Base-by-base conservation (phyloP, 1,140 invertebrate species). In the Drosophila cardini region DNA sequence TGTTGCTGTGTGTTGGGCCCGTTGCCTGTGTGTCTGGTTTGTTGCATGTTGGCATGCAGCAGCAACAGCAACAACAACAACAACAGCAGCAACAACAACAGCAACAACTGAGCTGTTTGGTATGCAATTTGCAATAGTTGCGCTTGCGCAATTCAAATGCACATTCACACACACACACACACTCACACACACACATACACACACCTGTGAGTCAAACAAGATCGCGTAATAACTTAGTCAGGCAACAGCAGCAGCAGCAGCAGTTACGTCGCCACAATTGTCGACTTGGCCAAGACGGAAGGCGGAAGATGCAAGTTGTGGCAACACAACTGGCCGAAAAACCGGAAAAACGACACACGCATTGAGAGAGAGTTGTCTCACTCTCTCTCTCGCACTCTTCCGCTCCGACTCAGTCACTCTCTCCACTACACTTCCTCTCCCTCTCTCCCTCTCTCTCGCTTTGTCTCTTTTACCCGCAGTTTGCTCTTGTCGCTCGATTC, bases 81-180 rank as follows among this genome's bases (percentile, higher is more conserved):
- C 50, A 43, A 34, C n/a, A n/a, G n/a, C n/a, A n/a, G n/a, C n/a
- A n/a, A n/a, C n/a, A n/a, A 36, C 34, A 36, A 30, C 45, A 38
- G 48, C 69, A 34, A 34, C 61, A 72, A 64, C 74, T 62, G 76
- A 67, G 65, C 78, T 75, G 65, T 71, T 81, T 78, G 82, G 83
- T 82, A 87, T 86, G 79, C 83, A 86, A 86, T 86, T 86, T 86
- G 83, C 83, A 86, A 86, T 87, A 86, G 83, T 83, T 86, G 83
- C 83, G 79, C 83, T 86, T 86, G 83, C 83, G 83, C 83, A 86
- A 86, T 86, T 87, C 83, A 86, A 87, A 86, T 87, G 83, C 78
- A 76, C 65, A 85, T 63, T 60, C 61, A 78, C 60, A 71, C 60
- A 77, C 60, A 48, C 43, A 43, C 32, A 50, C 30, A 55, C 15